Evolutionary conservation across 2,888 invertebrate species (phyloP).

Genomic region (Tetanocera ferruginea): DNA sequence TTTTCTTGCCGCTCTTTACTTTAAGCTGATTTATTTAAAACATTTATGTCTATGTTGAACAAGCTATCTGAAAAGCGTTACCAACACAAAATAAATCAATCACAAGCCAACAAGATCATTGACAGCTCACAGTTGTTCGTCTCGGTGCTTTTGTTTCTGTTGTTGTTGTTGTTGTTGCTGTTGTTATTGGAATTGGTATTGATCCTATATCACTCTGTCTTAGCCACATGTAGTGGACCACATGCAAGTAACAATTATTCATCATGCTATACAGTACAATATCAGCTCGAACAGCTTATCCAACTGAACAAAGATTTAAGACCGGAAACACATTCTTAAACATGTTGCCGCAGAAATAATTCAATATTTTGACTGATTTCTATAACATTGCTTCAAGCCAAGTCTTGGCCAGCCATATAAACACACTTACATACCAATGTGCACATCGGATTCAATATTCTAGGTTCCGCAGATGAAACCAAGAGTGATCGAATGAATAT

Average conservation of each 20-base stretch:
- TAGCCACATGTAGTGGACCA: conserved; percentile 30
- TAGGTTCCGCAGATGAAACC: conserved; percentile 11
- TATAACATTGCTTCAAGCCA: background rate
- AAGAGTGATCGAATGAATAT: conserved; percentile 9
- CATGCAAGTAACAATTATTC: conserved; percentile 29
- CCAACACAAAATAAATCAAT: conserved; percentile 67
- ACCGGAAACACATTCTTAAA: conserved; percentile 38
- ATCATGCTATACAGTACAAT: background rate
- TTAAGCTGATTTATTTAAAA: conserved; percentile 18
- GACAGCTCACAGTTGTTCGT: conserved; percentile 60
- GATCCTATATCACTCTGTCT: background rate
- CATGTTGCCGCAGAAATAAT: conserved; percentile 30
- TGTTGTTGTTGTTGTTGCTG: conserved; percentile 38
- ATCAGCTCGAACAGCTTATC: background rate
- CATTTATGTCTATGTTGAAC: background rate
- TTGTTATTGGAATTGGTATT: conserved; percentile 50
- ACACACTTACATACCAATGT: background rate
- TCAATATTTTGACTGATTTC: conserved; percentile 37
- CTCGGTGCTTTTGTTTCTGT: conserved; percentile 22
- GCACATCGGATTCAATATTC: background rate
- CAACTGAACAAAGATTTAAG: conserved; percentile 27
- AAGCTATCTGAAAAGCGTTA: conserved; percentile 44
- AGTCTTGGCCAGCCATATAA: background rate
- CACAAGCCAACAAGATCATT: conserved; percentile 65
- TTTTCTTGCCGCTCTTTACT: background rate